Conservation (phyloP, 1,140 invertebrate species). For the Solenopsis invicta region DNA sequence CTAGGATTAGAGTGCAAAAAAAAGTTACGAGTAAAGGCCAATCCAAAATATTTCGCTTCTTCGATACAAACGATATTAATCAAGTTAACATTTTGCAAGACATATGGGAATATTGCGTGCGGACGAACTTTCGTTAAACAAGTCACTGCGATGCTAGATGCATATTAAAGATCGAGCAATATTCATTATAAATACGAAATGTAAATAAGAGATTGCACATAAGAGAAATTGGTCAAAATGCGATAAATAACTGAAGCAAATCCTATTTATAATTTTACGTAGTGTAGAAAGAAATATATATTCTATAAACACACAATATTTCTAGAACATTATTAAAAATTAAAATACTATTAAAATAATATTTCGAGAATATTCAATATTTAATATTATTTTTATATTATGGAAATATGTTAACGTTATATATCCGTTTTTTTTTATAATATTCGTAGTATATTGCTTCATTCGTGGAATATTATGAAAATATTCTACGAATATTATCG, state of each 20-base stretch:
- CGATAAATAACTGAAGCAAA: neutral
- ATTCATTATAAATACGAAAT: constrained; percentile 45
- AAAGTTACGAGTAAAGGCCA: neutral
- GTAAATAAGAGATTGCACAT: constrained; percentile 12
- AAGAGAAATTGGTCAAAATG: constrained; percentile 7
- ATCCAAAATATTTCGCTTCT: constrained; percentile 20
- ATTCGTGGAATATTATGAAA: too few relatives aligned
- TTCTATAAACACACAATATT: too few relatives aligned
- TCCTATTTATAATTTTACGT: neutral
- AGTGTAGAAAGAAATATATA: too few relatives aligned
- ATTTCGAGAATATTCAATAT: too few relatives aligned
- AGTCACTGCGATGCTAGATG: constrained; percentile 21
- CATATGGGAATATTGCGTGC: constrained; percentile 45
- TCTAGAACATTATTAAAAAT: too few relatives aligned
- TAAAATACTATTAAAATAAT: too few relatives aligned
- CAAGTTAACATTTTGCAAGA: constrained; percentile 41
- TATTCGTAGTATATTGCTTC: too few relatives aligned
- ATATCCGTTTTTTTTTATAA: too few relatives aligned
- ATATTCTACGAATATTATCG: too few relatives aligned
- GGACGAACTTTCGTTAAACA: constrained; percentile 36
- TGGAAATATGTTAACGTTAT: too few relatives aligned
- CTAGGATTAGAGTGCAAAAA: neutral
- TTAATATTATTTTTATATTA: too few relatives aligned
- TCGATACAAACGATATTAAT: constrained; percentile 29
- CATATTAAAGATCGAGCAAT: constrained; percentile 44